phyloP scores from a whole-genome alignment of 2,888 invertebrate species.

The Icerya purchasi region DNA sequence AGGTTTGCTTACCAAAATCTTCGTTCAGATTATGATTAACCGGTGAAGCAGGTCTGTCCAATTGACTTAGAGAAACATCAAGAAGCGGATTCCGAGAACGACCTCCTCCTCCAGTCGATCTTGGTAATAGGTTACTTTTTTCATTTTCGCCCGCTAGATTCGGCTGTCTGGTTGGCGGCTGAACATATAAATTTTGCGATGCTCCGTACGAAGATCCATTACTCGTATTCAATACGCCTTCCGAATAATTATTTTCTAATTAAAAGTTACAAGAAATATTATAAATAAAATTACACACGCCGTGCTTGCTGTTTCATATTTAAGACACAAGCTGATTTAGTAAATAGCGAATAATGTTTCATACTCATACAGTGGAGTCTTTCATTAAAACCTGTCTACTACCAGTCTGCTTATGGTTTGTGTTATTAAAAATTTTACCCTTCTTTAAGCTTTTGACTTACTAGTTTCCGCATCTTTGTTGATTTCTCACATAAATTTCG shows the following conservation, averaged over 20 bases:
- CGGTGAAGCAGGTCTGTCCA: constrained; percentile 34
- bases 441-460: too few relatives aligned
- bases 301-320: too few relatives aligned
- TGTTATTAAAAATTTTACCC: too few relatives aligned
- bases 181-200: constrained; percentile 77
- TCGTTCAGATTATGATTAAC: constrained; percentile 16
- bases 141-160: constrained; percentile 27
- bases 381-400: too few relatives aligned
- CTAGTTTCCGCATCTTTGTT: too few relatives aligned
- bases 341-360: too few relatives aligned
- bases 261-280: too few relatives aligned
- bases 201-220: constrained; percentile 22
- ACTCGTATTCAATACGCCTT: constrained; percentile 14
- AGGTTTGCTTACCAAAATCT: constrained; percentile 11
- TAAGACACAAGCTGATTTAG: too few relatives aligned
- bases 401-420: too few relatives aligned
- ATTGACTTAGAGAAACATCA: constrained; percentile 37
- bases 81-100: constrained; percentile 42
- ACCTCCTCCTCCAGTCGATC: constrained; percentile 25
- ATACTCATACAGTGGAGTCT: too few relatives aligned
- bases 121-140: constrained; percentile 45
- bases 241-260: constrained; percentile 25
- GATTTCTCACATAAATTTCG: too few relatives aligned
- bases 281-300: too few relatives aligned
- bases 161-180: constrained; percentile 47